phyloP scores from a whole-genome alignment of 2,113 vertebrate genomes.

The Bombycilla garrulus region DNA sequence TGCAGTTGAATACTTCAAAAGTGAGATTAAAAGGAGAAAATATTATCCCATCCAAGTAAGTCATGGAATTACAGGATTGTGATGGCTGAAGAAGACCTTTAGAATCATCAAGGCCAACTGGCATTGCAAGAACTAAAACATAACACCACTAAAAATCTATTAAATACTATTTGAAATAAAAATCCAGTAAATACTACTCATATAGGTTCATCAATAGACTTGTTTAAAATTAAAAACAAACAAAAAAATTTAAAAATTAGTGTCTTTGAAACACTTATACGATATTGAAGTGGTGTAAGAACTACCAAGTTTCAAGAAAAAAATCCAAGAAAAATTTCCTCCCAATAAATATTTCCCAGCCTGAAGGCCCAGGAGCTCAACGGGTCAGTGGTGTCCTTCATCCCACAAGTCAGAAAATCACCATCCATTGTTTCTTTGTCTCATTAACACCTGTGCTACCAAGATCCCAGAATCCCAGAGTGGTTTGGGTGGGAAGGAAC shows the following conservation, averaged over 20 bases:
- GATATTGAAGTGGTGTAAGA: not conserved
- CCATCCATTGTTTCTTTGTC: not conserved
- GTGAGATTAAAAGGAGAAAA: not conserved
- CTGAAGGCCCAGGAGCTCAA: not conserved
- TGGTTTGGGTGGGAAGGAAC: not conserved
- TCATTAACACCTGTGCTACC: not conserved
- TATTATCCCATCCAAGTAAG: not conserved
- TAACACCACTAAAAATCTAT: not conserved
- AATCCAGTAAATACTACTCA: not conserved
- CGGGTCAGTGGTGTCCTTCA: too few relatives aligned
- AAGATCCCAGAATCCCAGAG: not conserved
- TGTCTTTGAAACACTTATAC: not conserved
- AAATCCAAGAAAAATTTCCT: not conserved
- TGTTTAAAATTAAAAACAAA: not conserved
- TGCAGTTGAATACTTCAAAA: not conserved
- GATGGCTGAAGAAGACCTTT: fast-evolving
- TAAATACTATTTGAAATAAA: not conserved
- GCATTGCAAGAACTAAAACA: not conserved
- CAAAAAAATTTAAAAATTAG: fast-evolving
- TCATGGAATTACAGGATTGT: not conserved
- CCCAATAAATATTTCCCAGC: not conserved
- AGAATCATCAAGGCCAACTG: not conserved
- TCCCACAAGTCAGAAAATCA: not conserved
- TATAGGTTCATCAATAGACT: not conserved
- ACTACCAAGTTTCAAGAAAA: not conserved